A percentile compares a stretch with the other conserved stretches of the same genome.
These are phyloP conservation scores for Nymphicus hollandicus DNA, from an alignment of 2,113 vertebrate genomes.

Conservation along the genomic window DNA sequence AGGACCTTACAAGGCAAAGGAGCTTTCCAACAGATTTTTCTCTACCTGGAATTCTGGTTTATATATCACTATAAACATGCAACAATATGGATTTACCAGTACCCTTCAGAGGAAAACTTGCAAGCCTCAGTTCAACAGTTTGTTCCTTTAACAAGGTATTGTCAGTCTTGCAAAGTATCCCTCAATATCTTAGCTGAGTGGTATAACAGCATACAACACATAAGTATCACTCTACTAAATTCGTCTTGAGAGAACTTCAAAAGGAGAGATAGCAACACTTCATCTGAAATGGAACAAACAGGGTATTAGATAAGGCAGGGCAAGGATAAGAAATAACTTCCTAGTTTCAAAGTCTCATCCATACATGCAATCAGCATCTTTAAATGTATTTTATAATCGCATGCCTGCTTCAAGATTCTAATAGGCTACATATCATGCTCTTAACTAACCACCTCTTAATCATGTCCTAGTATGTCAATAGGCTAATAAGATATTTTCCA, in stretches of 20 bases:
- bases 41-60: background rate
- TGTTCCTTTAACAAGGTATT: background rate
- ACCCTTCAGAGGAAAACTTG: background rate
- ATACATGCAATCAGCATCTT: background rate
- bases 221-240: background rate
- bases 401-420: background rate
- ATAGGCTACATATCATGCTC: background rate
- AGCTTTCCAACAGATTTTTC: background rate
- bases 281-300: background rate
- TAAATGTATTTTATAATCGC: background rate
- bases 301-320: background rate
- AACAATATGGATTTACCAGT: background rate
- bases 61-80: background rate
- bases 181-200: background rate
- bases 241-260: background rate
- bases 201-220: background rate
- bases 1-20: background rate
- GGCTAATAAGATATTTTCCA: background rate
- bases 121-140: background rate
- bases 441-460: background rate
- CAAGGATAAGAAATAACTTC: background rate
- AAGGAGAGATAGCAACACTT: background rate
- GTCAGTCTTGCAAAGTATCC: rapidly evolving
- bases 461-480: background rate
- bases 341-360: background rate